Conservation (phyloP, 1,140 invertebrate species). For the Papilio helenus region DNA sequence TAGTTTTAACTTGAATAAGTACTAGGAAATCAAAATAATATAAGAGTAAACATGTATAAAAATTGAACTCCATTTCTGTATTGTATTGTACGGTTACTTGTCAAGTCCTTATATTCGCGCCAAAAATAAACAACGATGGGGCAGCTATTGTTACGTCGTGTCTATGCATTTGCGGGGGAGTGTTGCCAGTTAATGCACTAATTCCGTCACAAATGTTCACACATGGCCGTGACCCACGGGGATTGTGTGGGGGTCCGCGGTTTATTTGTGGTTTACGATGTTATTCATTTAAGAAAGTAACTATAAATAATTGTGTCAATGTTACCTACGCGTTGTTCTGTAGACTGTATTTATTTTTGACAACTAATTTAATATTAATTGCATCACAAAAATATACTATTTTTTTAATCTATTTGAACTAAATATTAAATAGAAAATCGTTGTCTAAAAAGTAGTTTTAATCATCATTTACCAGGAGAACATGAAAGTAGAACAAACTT, state of each 20-base stretch:
- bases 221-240: constrained; percentile 37
- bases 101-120: constrained; percentile 20
- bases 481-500: not conserved
- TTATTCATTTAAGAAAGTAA: constrained; percentile 29
- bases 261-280: constrained; percentile 31
- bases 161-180: constrained; percentile 32
- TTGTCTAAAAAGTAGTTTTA: not conserved
- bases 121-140: constrained; percentile 38
- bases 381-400: no score
- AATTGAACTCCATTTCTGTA: not conserved
- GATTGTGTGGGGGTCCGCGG: constrained; percentile 25
- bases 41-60: not conserved
- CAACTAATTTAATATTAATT: not conserved
- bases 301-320: constrained; percentile 26
- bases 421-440: no score
- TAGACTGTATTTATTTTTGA: not conserved
- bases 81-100: not conserved
- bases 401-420: no score
- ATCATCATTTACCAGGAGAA: not conserved
- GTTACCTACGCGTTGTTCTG: constrained; percentile 11
- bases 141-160: constrained; percentile 3
- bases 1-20: not conserved
- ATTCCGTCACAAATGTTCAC: constrained; percentile 36
- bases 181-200: constrained; percentile 34
- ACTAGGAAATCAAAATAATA: not conserved